Base-by-base conservation (phyloP, 2,797 vertebrate genomes). In the Anabacerthia variegaticeps region DNA sequence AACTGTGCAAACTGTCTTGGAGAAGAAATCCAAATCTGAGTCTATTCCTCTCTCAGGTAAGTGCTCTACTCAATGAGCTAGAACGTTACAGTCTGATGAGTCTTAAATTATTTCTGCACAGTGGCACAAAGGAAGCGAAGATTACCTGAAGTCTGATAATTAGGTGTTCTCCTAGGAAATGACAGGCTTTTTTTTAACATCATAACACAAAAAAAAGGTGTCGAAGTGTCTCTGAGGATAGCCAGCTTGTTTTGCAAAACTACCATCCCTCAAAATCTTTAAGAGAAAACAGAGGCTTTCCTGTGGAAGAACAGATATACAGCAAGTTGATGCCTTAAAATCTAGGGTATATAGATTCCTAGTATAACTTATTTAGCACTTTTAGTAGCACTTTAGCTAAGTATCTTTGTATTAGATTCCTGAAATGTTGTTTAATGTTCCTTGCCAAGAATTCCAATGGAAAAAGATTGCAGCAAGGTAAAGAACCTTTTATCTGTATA, bases 51-150 rank as follows among this genome's bases (percentile, higher is more conserved):
- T 59, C 61, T 74, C 56, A 94, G 68, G 61, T 93, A 88, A 91
- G 32, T 52, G 23, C 12, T 82, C 55, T 69, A 44, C n/a, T 77
- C 8, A 2, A 41, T 83, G 68, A 80, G 72, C 56, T 85, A 80
- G 56, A 77, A 94, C 71, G 56, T 55, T 88, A 67, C 37, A 34
- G 68, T 77, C 82, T 88, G 65, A 85, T 85, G 52, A 93, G 41
- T 61, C 59, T 85, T 93, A 80, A 85, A 85, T 83, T 83, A 83
- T 88, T 93, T 89, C 88, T 94, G 65, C 72, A 66, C 43, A 69
- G 44, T 34, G 65, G 26, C 44, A 77, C 41, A 46, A 21, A 22
- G 21, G 44, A 93, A 8, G 65, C 88, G 76, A 88, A 91, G 92
- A 89, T 52, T 1, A 43, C 88, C 72, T 56, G 48, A 85, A 91